Percentiles rank a stretch among this genome's conserved stretches.
Conservation (phyloP, 2,797 vertebrate species). For the Gymnocypris eckloni region DNA sequence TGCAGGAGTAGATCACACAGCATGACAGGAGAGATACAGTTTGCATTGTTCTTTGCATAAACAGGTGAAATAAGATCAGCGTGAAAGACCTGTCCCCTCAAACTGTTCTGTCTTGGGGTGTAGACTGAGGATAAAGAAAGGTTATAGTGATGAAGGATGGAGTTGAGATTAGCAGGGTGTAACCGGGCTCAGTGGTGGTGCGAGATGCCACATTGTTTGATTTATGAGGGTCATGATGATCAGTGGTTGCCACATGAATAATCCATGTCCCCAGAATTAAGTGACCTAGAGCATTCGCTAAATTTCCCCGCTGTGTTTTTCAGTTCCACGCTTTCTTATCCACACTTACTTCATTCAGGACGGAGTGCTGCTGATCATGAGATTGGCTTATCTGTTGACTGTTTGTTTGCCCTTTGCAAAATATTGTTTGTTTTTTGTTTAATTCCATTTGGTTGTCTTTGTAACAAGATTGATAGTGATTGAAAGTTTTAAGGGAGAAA, state of each 20-base stretch:
- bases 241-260: slow-evolving; percentile 80
- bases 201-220: slow-evolving; percentile 78
- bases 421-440: slow-evolving; percentile 3
- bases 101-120: slow-evolving; percentile 66
- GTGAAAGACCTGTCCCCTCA: slow-evolving; percentile 66
- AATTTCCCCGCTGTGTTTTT: slow-evolving; percentile 65
- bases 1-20: slow-evolving; percentile 20
- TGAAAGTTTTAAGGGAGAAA: slow-evolving; percentile 47
- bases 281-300: slow-evolving; percentile 75
- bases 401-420: slow-evolving; percentile 30
- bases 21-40: slow-evolving; percentile 12
- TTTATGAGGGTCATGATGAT: slow-evolving; percentile 83
- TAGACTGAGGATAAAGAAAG: slow-evolving; percentile 76
- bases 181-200: slow-evolving; percentile 65
- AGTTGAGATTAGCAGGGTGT: slow-evolving; percentile 82
- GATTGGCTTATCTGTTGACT: slow-evolving; percentile 43
- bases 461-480: slow-evolving; percentile 46
- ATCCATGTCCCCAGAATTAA: slow-evolving; percentile 83
- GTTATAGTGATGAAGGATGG: slow-evolving; percentile 83
- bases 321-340: slow-evolving; percentile 45
- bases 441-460: slow-evolving; percentile 26
- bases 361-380: slow-evolving; percentile 60
- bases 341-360: slow-evolving; percentile 60
- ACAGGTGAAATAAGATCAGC: slow-evolving; percentile 40
- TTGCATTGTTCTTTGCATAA: slow-evolving; percentile 40